Evolutionary conservation across 2,888 invertebrate genomes (phyloP), one percentile per base, ranked within the genome.

Genomic region (Meteorus cinctellus): DNA sequence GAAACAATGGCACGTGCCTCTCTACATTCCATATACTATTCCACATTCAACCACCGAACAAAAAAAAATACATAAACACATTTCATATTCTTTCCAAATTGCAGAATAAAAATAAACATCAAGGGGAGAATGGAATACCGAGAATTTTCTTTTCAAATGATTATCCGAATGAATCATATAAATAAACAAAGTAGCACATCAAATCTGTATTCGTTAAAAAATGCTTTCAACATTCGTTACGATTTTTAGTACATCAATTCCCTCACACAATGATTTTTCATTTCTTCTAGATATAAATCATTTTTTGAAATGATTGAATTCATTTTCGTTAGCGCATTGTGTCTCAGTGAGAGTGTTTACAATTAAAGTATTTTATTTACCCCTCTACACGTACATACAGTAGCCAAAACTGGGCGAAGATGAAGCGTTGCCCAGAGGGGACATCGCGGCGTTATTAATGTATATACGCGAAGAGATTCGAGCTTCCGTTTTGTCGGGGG

Each of bases 351-450:
- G 66, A 60, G 66, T 14, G 41, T 66, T 72, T 72, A 66, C 72
- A 76, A 76, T 76, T 76, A 76, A 72, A 76, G 62, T 72, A 70
- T 55, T 72, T 72, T 63, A 72, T 76, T 72, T 67, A 71, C 72
- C 59, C 34, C 72, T 72, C 63, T 55, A 55, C n/a, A 19, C n/a
- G n/a, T 55, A 48, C 48, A 55, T 24, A 55, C 71, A 59, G 76
- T 72, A 76, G 76, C 71, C 45, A 66, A 45, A 67, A 72, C 59
- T 45, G 62, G 78, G 80, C 84, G 85, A 89, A 89, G 89, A 89
- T 88, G 86, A 88, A 89, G 87, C 86, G 87, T 82, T 89, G 88
- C 87, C 89, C 88, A 86, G 87, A 84, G 89, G 89, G 87, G 89
- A 89, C 89, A 89, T 81, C 86, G 84, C 82, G 66, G 83, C 82